Base-by-base conservation (phyloP, 2,113 vertebrate genomes). In the Mus musculus region DNA sequence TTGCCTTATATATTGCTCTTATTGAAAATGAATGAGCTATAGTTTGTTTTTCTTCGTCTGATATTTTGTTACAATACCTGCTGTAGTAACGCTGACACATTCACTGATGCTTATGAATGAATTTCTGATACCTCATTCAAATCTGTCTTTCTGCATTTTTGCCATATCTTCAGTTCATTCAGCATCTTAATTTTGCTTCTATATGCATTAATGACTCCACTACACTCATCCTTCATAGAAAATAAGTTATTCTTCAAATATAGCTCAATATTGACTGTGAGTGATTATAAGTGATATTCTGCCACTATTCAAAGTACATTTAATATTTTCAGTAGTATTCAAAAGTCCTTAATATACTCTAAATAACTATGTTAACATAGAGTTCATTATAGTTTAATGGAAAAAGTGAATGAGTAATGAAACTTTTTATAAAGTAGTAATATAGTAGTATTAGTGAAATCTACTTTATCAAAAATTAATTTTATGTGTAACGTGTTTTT, bases 21-120 rank as follows among this genome's bases (percentile, higher is more conserved):
- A 90, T 72, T 96, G 81, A 94, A 22, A 95, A 91, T 39, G 20
- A 10, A 72, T 81, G n/a, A 93, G 96, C 72, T 92, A 77, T 20
- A 85, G 17, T 54, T 88, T 90, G 4, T 7, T 95, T 92, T 77
- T 67, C 28, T 72, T 85, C 8, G 20, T 86, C 96, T 96, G 61
- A 46, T 7, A 54, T 67, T 65, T 1, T 88, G 22, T 76, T 95
- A 42, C 94, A 69, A 95, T 7, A 87, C 3, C 54, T 92, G 30
- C 19, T 77, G 2, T 56, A 28, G 65, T 6, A 97, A 93, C 91
- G 72, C 16, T 24, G 4, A 89, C n/a, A 65, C 10, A 69, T 87
- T 88, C 14, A 91, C 91, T 90, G n/a, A 22, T 80, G 52, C 9
- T 76, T 82, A 42, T 73, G 17, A 22, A n/a, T 56, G 3, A 19